Evolutionary conservation across 2,888 invertebrate genomes (phyloP).

Genomic region (Meiosimyza decipiens): DNA sequence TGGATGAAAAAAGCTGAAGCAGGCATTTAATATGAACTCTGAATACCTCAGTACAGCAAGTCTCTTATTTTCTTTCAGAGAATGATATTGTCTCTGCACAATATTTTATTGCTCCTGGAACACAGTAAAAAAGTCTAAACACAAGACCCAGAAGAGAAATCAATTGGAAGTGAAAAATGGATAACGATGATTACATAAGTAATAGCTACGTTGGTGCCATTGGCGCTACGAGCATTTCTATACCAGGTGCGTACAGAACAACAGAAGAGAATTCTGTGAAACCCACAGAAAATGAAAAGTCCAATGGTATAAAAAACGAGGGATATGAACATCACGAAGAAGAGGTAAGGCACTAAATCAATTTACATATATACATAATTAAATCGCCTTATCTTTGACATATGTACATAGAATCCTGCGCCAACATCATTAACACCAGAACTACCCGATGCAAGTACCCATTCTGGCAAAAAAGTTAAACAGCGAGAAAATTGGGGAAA

Average conservation of each 20-base stretch:
- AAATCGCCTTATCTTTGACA: background rate
- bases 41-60: no score
- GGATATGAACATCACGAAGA: slow-evolving; percentile 3
- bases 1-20: no score
- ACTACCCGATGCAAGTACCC: background rate
- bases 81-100: slow-evolving; percentile 44
- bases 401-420: slow-evolving; percentile 8
- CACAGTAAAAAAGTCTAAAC: slow-evolving; percentile 39
- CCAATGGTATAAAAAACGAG: background rate
- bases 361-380: no score
- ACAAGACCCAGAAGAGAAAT: background rate
- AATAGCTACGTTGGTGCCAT: slow-evolving; percentile 41
- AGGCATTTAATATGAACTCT: no score
- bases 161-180: slow-evolving; percentile 26
- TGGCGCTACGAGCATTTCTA: slow-evolving; percentile 38
- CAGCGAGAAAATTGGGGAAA: slow-evolving; percentile 70
- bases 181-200: slow-evolving; percentile 41
- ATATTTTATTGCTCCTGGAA: slow-evolving; percentile 42
- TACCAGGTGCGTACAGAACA: slow-evolving; percentile 47
- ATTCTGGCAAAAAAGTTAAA: background rate
- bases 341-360: background rate
- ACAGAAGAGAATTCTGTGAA: slow-evolving; percentile 17
- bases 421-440: background rate
- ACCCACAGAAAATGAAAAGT: slow-evolving; percentile 1
- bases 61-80: slow-evolving; percentile 33